A percentile compares a stretch with the other conserved stretches of the same genome.
Evolutionary conservation across 2,113 vertebrate species (phyloP).

Genomic region (Cephalopholis sonnerati): DNA sequence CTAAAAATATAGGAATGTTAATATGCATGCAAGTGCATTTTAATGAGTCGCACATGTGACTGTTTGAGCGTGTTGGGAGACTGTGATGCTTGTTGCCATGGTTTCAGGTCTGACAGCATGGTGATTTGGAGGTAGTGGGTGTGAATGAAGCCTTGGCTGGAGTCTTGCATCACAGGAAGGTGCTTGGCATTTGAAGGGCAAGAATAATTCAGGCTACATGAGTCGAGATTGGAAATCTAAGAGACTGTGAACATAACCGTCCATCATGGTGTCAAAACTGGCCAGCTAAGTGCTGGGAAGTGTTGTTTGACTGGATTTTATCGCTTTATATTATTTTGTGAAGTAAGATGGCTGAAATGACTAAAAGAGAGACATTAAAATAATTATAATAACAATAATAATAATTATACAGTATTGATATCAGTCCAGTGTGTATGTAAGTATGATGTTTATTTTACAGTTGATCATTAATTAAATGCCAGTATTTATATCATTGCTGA

Average conservation of each 20-base stretch:
- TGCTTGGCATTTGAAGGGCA: constrained; percentile 54
- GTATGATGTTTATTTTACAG: neutral
- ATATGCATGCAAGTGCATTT: constrained; percentile 13
- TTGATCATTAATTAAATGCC: neutral
- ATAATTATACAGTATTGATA: neutral
- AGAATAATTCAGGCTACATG: constrained; percentile 33
- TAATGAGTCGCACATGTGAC: constrained; percentile 11
- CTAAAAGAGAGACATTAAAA: neutral
- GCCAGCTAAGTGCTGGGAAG: neutral
- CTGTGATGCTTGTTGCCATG: constrained; percentile 67
- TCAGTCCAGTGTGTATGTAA: neutral
- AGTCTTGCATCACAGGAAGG: constrained; percentile 39
- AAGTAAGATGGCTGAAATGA: neutral
- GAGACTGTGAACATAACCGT: constrained; percentile 33
- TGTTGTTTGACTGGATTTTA: neutral
- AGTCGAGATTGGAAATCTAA: neutral
- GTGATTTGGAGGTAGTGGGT: constrained; percentile 54
- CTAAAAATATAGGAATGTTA: constrained; percentile 7
- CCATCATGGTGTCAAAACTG: constrained; percentile 30
- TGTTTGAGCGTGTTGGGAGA: neutral
- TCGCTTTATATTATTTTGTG: neutral
- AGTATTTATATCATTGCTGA: neutral
- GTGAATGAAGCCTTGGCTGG: constrained; percentile 44
- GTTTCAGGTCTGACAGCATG: constrained; percentile 62
- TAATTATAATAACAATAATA: no score